phyloP scores from a whole-genome alignment of 2,797 vertebrate genomes.

The Coreius guichenoti region DNA sequence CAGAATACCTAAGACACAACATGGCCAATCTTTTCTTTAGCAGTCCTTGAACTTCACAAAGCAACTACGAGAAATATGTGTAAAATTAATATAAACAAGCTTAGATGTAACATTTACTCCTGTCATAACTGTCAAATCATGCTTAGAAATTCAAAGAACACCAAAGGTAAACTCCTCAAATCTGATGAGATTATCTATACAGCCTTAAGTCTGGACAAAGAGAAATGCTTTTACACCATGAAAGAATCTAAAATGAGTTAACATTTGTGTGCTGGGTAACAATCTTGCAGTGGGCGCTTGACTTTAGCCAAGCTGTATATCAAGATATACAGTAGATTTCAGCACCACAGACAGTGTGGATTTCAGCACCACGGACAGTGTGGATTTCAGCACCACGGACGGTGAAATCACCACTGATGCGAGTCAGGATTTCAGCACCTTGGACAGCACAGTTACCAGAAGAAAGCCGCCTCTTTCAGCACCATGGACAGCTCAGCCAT shows the following conservation, averaged over 20 bases:
- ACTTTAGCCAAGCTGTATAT: neutral
- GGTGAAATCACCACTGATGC: too few species aligned
- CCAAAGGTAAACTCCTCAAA: neutral
- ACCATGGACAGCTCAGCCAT: neutral
- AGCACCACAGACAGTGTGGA: constrained; percentile 14
- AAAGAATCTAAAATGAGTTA: neutral
- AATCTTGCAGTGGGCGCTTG: constrained; percentile 1
- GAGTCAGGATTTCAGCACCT: neutral
- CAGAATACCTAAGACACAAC: neutral
- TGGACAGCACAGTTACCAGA: neutral
- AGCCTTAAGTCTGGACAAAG: neutral
- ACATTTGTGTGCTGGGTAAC: neutral
- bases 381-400: neutral
- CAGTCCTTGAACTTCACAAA: neutral
- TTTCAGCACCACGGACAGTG: neutral
- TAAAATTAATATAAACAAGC: neutral
- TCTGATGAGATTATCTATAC: neutral
- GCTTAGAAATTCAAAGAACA: neutral
- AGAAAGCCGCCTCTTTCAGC: neutral
- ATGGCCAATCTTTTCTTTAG: neutral
- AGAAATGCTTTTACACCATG: neutral
- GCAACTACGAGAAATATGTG: neutral
- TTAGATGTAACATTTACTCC: neutral
- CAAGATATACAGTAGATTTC: neutral
- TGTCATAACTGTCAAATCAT: neutral